These are phyloP conservation scores for Oeneis ivallda DNA, from an alignment of 2,888 invertebrate species.

Conservation along the genomic window DNA sequence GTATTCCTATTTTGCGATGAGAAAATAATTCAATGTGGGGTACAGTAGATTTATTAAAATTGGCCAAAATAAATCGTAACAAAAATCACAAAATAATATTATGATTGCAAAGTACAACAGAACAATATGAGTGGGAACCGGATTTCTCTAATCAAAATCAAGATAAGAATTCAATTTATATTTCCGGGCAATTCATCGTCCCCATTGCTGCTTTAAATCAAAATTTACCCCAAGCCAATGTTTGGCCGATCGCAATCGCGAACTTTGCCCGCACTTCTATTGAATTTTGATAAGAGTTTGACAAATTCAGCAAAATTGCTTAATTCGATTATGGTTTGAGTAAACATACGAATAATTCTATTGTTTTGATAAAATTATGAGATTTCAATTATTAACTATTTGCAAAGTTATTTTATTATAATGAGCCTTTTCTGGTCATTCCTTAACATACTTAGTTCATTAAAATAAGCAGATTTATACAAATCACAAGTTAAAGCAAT, in stretches of 20 bases:
- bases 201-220: conserved; percentile 72
- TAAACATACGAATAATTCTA: conserved; percentile 1
- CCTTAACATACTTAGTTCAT: too few relatives aligned
- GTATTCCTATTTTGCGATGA: too few relatives aligned
- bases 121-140: conserved; percentile 39
- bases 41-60: not conserved
- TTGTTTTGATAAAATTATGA: not conserved
- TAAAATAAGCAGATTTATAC: too few relatives aligned
- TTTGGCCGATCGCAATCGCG: conserved; percentile 52
- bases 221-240: conserved; percentile 55
- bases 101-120: conserved; percentile 25
- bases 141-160: conserved; percentile 52
- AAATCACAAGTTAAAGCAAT: too few relatives aligned
- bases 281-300: conserved; percentile 62
- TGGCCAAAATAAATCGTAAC: not conserved
- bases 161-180: conserved; percentile 73
- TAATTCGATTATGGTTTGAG: conserved; percentile 29
- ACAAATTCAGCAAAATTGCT: conserved; percentile 50
- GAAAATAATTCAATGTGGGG: not conserved
- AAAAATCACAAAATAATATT: conserved; percentile 21
- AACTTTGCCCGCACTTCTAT: conserved; percentile 52
- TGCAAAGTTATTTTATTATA: too few relatives aligned
- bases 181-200: conserved; percentile 56
- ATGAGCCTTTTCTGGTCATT: too few relatives aligned
- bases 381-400: too few relatives aligned